Base-by-base conservation (phyloP, 2,888 invertebrate genomes). In the Idaea dimidiata region DNA sequence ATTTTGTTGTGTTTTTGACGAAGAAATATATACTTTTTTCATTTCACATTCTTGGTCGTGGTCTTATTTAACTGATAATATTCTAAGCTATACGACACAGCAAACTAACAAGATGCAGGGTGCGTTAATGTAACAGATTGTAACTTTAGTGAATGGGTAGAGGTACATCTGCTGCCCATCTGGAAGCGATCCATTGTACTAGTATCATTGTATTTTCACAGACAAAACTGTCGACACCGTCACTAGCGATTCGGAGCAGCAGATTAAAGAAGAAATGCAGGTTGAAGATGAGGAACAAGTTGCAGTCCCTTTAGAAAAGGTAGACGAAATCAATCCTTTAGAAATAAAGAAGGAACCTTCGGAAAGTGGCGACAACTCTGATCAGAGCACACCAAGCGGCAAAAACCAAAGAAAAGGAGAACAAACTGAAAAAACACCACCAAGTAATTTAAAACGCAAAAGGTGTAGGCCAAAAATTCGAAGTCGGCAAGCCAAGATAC, bases 371-470 rank as follows among this genome's bases (percentile, higher is more conserved):
- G 55, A 58, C 6, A 53, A 17, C 16, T n/a, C 14, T 17, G 31
- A n/a, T 8, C 43, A 16, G 16, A 55, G 17, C 7, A 55, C 54
- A 56, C 17, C 3, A 7, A 56, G 18, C 56, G 17, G 17, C 56
- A 43, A 17, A 57, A 24, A 57, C 31, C 55, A 58, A 58, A n/a
- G 18, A 53, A 54, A 53, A 57, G 55, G 5, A 31, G 57, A 6
- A 18, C 59, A 43, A 4, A 54, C 17, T 16, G n/a, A 24, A 53
- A 18, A 54, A 53, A 59, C 6, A 17, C 8, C n/a, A 6, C 43
- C 57, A 57, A 64, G 62, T 5, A 10, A 63, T 58, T 24, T 60
- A 8, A 67, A 64, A 58, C 58, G 62, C 17, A 62, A 58, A 18
- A 43, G 57, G 16, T 8, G 17, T 1, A 60, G 59, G 14, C 54